Conservation (phyloP, 1,140 invertebrate genomes). For the Ceratina australensis region DNA sequence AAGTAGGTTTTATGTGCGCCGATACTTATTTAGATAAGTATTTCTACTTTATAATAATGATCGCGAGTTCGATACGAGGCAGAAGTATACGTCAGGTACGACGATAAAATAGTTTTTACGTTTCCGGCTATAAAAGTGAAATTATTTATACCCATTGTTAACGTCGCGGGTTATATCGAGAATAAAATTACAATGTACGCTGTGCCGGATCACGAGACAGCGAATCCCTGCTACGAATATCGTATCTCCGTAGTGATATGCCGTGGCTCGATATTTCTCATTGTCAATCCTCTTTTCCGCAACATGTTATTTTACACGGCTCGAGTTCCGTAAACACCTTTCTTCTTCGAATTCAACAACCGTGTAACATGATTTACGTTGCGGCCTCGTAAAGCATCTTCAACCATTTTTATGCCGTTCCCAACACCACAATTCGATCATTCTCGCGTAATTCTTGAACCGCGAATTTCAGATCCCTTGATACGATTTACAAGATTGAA, state of each 20-base stretch:
- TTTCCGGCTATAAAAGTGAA: background rate
- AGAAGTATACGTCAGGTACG: background rate
- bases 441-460: no score
- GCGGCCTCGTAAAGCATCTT: constrained; percentile 8
- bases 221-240: no score
- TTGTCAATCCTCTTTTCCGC: background rate
- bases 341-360: constrained; percentile 45
- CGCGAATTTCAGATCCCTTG: no score
- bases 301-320: constrained; percentile 18
- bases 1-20: background rate
- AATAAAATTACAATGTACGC: background rate
- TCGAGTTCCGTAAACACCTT: constrained; percentile 36
- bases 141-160: constrained; percentile 3
- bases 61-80: background rate
- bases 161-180: background rate
- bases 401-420: background rate
- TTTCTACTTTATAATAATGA: background rate
- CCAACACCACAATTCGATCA: no score
- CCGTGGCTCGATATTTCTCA: constrained; percentile 4
- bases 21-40: no score
- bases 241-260: no score
- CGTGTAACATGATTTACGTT: constrained; percentile 49
- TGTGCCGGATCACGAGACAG: background rate
- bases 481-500: no score
- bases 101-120: background rate